phyloP scores from a whole-genome alignment of 1,140 invertebrate species.

The Sitophilus oryzae region DNA sequence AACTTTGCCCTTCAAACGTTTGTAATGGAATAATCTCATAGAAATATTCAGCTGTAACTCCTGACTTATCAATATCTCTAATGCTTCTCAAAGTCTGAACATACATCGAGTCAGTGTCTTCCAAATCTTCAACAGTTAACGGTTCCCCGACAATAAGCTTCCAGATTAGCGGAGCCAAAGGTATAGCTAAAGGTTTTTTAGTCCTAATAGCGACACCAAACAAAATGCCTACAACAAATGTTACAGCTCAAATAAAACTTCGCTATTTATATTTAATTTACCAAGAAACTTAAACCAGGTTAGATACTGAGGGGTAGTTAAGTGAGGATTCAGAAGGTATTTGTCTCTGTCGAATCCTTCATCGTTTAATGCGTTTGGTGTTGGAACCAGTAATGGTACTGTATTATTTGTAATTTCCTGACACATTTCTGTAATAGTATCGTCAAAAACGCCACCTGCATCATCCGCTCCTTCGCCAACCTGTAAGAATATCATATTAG shows the following conservation, averaged over 20 bases:
- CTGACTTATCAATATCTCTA: conserved; percentile 53
- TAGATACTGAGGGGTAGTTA: conserved; percentile 51
- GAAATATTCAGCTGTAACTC: conserved; percentile 57
- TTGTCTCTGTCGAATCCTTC: conserved; percentile 59
- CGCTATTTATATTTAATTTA: no score
- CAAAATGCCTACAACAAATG: conserved; percentile 47
- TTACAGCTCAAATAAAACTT: conserved; percentile 21
- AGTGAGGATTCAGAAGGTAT: conserved; percentile 57
- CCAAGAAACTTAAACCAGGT: conserved; percentile 57
- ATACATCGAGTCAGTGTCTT: conserved; percentile 60
- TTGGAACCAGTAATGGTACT: conserved; percentile 52
- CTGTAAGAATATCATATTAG: not conserved
- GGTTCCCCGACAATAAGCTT: conserved; percentile 58
- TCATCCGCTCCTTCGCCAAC: conserved; percentile 65
- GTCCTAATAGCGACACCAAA: conserved; percentile 57
- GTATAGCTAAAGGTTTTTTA: conserved; percentile 56
- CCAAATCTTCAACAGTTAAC: conserved; percentile 55
- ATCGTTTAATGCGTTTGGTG: conserved; percentile 54
- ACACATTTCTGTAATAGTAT: conserved; percentile 67
- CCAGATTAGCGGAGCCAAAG: conserved; percentile 61
- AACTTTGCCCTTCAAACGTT: conserved; percentile 57
- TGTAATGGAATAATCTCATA: conserved; percentile 62
- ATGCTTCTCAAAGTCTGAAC: conserved; percentile 56
- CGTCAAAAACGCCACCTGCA: conserved; percentile 66
- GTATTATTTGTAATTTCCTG: conserved; percentile 49